These are phyloP conservation scores for Irena cyanogastra DNA, from an alignment of 2,113 vertebrate species.

Conservation along the genomic window DNA sequence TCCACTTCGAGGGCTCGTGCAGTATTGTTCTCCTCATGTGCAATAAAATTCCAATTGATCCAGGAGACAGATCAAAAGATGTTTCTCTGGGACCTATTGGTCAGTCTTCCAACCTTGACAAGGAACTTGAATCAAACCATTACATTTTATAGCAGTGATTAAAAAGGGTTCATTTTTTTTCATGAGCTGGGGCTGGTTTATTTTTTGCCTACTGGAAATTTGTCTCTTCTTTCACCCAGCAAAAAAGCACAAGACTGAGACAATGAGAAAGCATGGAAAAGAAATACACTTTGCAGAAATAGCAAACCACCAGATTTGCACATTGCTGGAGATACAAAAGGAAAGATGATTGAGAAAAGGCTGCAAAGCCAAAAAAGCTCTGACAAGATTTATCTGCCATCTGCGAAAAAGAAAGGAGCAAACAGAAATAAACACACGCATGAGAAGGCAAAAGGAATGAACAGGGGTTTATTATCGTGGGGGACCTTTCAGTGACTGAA, in stretches of 20 bases:
- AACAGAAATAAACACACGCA: slow-evolving; percentile 12
- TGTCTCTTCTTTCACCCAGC: slow-evolving; percentile 16
- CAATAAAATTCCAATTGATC: slow-evolving; percentile 12
- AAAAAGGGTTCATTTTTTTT: slow-evolving; percentile 2
- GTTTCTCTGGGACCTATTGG: not conserved
- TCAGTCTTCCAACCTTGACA: not conserved
- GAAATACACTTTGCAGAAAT: slow-evolving; percentile 28
- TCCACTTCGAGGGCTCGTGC: not conserved
- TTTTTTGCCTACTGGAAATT: slow-evolving; percentile 40
- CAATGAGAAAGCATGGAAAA: slow-evolving; percentile 15
- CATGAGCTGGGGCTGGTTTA: not conserved
- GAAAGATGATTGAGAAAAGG: slow-evolving; percentile 44
- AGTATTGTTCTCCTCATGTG: slow-evolving; percentile 25
- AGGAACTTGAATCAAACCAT: not conserved
- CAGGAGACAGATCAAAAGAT: slow-evolving; percentile 18
- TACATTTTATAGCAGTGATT: not conserved
- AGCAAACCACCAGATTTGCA: slow-evolving; percentile 40
- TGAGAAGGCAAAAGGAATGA: slow-evolving; percentile 14
- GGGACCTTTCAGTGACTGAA: not conserved
- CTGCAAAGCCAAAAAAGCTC: slow-evolving; percentile 41
- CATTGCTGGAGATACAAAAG: slow-evolving; percentile 37
- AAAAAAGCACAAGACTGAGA: slow-evolving; percentile 16
- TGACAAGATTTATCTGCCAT: slow-evolving; percentile 54
- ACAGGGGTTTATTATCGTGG: not conserved
- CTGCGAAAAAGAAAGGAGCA: slow-evolving; percentile 33